These are phyloP conservation scores for Ornithorhynchus anatinus DNA, from an alignment of 2,113 vertebrate genomes.

Conservation along the genomic window DNA sequence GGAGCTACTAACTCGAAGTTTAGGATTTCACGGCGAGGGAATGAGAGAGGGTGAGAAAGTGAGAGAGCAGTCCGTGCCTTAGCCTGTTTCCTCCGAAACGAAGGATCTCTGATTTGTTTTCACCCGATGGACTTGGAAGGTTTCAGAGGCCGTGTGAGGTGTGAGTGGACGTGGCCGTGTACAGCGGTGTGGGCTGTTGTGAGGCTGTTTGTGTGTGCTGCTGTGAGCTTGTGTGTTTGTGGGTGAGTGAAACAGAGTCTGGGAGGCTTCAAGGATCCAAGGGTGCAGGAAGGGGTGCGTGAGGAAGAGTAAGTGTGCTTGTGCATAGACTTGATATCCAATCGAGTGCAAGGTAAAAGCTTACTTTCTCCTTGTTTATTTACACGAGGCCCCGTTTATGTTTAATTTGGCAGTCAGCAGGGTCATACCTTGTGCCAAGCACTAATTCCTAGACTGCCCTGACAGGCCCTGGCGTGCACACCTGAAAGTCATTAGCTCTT, in stretches of 20 bases:
- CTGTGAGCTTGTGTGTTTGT: background rate
- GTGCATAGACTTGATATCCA: rapidly evolving
- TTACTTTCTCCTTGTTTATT: slow-evolving; percentile 48
- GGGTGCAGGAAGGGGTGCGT: background rate
- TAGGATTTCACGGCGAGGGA: background rate
- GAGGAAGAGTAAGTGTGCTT: background rate
- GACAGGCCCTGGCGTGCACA: slow-evolving; percentile 48
- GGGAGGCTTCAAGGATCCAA: background rate
- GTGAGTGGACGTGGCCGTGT: rapidly evolving
- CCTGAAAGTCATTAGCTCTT: slow-evolving; percentile 71
- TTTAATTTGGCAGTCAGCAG: slow-evolving; percentile 66
- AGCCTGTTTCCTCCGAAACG: rapidly evolving
- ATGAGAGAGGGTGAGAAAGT: rapidly evolving
- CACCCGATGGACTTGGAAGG: too few species aligned
- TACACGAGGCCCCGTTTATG: slow-evolving; percentile 27
- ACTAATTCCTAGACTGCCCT: slow-evolving; percentile 43
- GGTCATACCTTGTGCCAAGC: slow-evolving; percentile 40
- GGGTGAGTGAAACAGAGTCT: background rate
- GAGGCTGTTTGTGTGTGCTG: background rate
- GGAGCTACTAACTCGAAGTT: background rate
- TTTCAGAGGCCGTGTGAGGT: rapidly evolving
- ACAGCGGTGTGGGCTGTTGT: background rate
- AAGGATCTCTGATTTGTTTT: too few species aligned
- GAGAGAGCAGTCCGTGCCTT: background rate
- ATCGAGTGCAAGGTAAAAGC: slow-evolving; percentile 14